These are phyloP conservation scores for Zaprionus taronus DNA, from an alignment of 1,140 invertebrate species.

Conservation along the genomic window DNA sequence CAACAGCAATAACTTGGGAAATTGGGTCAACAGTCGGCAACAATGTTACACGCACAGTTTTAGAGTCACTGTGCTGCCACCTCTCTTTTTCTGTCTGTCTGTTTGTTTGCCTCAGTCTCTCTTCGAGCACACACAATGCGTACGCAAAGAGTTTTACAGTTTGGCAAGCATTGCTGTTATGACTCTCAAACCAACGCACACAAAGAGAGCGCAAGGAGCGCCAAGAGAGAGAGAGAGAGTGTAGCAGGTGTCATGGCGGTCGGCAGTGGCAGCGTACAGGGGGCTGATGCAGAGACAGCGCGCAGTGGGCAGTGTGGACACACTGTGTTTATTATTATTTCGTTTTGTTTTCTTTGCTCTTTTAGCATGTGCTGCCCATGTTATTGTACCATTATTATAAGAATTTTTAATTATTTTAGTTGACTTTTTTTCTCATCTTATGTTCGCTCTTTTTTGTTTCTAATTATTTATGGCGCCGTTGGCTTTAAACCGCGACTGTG, in stretches of 20 bases:
- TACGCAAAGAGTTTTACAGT: slow-evolving; percentile 34
- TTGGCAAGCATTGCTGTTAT: slow-evolving; percentile 13
- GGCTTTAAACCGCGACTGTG: slow-evolving; percentile 26
- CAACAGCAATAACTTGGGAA: slow-evolving; percentile 8
- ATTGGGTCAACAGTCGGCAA: slow-evolving; percentile 47
- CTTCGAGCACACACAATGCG: slow-evolving; percentile 1
- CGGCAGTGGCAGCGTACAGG: slow-evolving; percentile 7
- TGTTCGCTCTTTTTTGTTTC: slow-evolving; percentile 20
- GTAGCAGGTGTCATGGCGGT: slow-evolving; percentile 49
- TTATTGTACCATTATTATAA: slow-evolving; percentile 38
- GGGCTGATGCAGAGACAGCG: neutral
- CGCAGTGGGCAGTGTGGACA: slow-evolving; percentile 16
- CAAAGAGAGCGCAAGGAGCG: slow-evolving; percentile 20
- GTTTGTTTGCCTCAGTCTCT: neutral
- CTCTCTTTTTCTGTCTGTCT: slow-evolving; percentile 5
- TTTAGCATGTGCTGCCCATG: slow-evolving; percentile 40
- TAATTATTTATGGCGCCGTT: slow-evolving; percentile 63
- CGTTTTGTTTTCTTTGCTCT: slow-evolving; percentile 17
- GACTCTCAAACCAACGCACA: slow-evolving; percentile 7
- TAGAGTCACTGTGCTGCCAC: slow-evolving; percentile 5
- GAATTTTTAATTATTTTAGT: slow-evolving; percentile 63
- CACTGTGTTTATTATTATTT: slow-evolving; percentile 25
- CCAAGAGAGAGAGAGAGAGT: slow-evolving; percentile 2
- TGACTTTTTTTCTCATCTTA: slow-evolving; percentile 17
- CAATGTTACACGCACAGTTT: slow-evolving; percentile 43